A percentile compares a stretch with the other conserved stretches of the same genome.
These are phyloP conservation scores for Varroa destructor DNA, from an alignment of 1,140 invertebrate genomes.

Conservation along the genomic window DNA sequence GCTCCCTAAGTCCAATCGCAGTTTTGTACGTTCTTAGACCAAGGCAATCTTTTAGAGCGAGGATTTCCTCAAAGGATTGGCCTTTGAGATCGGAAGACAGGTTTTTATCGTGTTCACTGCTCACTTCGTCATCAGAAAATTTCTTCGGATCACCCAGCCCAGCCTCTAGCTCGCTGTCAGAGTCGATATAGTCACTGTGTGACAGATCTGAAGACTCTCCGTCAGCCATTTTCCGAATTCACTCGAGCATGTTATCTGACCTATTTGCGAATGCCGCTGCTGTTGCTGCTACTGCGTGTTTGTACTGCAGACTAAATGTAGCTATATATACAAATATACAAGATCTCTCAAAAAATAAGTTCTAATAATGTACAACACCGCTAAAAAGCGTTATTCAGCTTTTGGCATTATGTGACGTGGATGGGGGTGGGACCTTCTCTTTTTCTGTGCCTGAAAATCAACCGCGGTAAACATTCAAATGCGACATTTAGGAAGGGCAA, in stretches of 20 bases:
- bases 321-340: no score
- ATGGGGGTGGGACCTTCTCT: not conserved
- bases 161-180: not conserved
- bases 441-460: conserved; percentile 17
- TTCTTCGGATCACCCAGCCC: no score
- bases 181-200: conserved; percentile 6
- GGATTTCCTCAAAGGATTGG: conserved; percentile 6
- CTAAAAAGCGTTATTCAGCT: no score
- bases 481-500: no score
- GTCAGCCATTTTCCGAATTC: not conserved
- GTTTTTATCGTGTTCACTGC: not conserved
- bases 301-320: no score
- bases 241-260: not conserved
- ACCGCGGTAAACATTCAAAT: not conserved
- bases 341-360: no score
- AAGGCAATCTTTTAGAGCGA: not conserved
- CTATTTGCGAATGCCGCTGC: not conserved
- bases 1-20: not conserved
- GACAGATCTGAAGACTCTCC: conserved; percentile 8
- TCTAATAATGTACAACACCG: no score
- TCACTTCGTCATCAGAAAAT: no score
- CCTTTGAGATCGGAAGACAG: not conserved
- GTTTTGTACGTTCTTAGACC: conserved; percentile 22
- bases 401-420: not conserved
- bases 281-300: not conserved